Conservation (phyloP, 1,140 invertebrate genomes). For the Anthonomus grandis region DNA sequence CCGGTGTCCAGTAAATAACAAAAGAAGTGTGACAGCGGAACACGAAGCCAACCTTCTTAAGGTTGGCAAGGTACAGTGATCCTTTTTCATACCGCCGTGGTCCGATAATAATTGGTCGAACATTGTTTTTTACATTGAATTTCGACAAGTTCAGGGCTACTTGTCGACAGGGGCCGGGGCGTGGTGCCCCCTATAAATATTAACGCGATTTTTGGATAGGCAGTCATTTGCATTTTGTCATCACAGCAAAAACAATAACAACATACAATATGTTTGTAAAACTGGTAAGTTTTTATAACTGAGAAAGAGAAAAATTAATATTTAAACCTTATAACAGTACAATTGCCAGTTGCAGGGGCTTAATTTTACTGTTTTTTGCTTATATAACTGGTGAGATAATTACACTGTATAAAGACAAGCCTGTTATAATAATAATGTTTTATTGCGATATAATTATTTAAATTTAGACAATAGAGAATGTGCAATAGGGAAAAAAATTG, state of each 20-base stretch:
- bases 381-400: neutral
- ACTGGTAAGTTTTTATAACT: constrained; percentile 40
- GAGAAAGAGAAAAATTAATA: neutral
- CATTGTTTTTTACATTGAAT: constrained; percentile 28
- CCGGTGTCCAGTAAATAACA: constrained; percentile 8
- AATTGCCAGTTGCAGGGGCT: neutral
- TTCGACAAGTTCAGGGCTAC: constrained; percentile 28
- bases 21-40: constrained; percentile 16
- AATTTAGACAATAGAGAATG: neutral
- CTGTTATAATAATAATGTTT: neutral
- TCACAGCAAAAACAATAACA: constrained; percentile 39
- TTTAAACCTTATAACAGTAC: neutral
- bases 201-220: constrained; percentile 36
- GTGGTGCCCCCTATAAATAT: constrained; percentile 44
- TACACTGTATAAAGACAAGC: neutral
- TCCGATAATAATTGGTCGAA: constrained; percentile 7
- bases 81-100: constrained; percentile 16
- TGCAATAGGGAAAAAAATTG: too few species aligned
- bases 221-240: constrained; percentile 42
- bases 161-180: constrained; percentile 29
- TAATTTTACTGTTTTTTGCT: neutral
- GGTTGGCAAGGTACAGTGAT: constrained; percentile 21
- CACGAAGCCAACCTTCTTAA: constrained; percentile 13
- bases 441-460: neutral
- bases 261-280: constrained; percentile 49